These are phyloP conservation scores for Rafetus swinhoei DNA, from an alignment of 2,113 vertebrate genomes.

Conservation along the genomic window DNA sequence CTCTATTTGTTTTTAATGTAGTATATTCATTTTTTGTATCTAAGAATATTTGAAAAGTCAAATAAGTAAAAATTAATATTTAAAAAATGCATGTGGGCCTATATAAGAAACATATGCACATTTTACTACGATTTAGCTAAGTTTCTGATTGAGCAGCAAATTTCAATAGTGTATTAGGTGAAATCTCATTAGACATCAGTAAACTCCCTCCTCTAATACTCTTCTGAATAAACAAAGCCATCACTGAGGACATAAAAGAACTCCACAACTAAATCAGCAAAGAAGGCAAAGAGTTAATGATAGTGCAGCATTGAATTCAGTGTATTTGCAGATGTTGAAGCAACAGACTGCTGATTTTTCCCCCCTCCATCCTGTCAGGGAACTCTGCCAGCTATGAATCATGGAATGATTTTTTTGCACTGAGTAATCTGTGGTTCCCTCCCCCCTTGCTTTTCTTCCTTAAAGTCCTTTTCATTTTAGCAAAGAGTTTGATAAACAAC, in stretches of 20 bases:
- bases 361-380: slow-evolving; percentile 74
- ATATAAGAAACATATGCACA: neutral
- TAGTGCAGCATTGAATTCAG: slow-evolving; percentile 48
- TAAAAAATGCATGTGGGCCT: neutral
- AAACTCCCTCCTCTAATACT: neutral
- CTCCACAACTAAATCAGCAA: slow-evolving; percentile 9
- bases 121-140: neutral
- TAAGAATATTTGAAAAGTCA: neutral
- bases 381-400: slow-evolving; percentile 82
- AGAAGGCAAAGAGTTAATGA: slow-evolving; percentile 73
- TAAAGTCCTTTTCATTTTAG: slow-evolving; percentile 73
- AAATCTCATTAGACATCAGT: neutral
- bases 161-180: too few species aligned
- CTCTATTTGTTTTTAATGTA: neutral
- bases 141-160: neutral
- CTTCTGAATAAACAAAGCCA: neutral
- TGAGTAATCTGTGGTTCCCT: slow-evolving; percentile 81
- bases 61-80: neutral
- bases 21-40: neutral
- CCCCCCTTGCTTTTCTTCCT: slow-evolving; percentile 66
- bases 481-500: slow-evolving; percentile 64
- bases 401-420: slow-evolving; percentile 84
- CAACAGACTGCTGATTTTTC: slow-evolving; percentile 67
- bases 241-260: slow-evolving; percentile 7
- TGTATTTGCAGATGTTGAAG: slow-evolving; percentile 80